Percentiles rank a stretch among this genome's conserved stretches.
Conservation (phyloP, 1,140 invertebrate genomes). For the Zaprionus davidi region DNA sequence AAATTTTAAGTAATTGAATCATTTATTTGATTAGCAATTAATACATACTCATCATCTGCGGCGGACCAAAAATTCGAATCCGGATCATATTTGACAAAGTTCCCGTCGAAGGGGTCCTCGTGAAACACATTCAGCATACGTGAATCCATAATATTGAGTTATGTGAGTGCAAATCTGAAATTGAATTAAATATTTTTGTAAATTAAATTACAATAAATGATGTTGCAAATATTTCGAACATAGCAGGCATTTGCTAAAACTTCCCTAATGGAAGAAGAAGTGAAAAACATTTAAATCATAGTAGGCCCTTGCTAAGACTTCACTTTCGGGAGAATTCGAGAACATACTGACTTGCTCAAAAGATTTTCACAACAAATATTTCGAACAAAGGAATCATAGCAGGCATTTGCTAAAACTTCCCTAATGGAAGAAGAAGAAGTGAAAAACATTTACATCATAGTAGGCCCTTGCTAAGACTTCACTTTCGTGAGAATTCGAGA, state of each 20-base stretch:
- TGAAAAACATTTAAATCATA: no score
- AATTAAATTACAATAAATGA: background rate
- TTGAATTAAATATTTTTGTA: background rate
- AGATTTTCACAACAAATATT: no score
- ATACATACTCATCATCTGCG: conserved; percentile 70
- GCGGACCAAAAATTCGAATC: conserved; percentile 74
- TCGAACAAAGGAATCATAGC: background rate
- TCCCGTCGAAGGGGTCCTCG: conserved; percentile 79
- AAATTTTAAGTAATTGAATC: background rate
- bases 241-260: no score
- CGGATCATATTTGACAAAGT: conserved; percentile 71
- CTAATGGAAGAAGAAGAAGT: no score
- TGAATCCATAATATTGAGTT: conserved; percentile 69
- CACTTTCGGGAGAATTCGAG: no score
- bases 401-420: background rate
- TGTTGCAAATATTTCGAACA: background rate
- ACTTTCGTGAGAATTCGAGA: background rate
- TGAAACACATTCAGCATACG: conserved; percentile 76
- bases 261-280: no score
- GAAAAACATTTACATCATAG: background rate
- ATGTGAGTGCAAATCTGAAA: background rate
- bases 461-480: background rate
- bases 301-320: no score
- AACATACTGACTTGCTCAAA: no score
- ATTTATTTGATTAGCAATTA: background rate